Conservation (phyloP, 2,888 invertebrate genomes). For the Gibbula magus region DNA sequence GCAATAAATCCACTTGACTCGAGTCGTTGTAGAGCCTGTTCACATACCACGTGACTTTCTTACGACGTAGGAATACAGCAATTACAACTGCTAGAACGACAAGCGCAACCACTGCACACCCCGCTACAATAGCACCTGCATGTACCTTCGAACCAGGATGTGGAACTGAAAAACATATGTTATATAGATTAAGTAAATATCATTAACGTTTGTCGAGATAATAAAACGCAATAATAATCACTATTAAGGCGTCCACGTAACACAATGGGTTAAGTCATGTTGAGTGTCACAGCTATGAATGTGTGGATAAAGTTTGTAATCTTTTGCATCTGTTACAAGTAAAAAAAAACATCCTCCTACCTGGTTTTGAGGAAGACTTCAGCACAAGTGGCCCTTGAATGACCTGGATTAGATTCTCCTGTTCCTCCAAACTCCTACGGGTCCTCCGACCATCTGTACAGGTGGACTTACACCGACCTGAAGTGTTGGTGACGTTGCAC, state of each 20-base stretch:
- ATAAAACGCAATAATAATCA: too few species aligned
- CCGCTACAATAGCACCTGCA: neutral
- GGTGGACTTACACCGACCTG: neutral
- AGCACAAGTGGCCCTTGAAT: neutral
- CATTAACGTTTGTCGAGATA: too few species aligned
- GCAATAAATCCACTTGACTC: too few species aligned
- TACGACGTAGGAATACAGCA: neutral
- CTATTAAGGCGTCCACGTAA: too few species aligned
- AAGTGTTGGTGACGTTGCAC: neutral
- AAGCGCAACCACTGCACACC: neutral
- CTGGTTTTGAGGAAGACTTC: neutral
- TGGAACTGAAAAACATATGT: neutral
- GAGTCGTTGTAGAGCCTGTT: neutral
- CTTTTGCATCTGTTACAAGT: neutral
- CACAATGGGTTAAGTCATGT: too few species aligned
- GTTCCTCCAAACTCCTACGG: neutral
- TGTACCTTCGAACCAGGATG: neutral
- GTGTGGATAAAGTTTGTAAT: too few species aligned
- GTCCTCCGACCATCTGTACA: neutral
- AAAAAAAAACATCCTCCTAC: neutral
- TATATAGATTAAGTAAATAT: too few species aligned
- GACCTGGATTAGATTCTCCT: neutral
- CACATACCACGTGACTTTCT: conserved; percentile 8
- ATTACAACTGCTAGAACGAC: neutral
- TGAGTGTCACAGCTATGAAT: too few species aligned